These are phyloP conservation scores for Yponomeuta plumbellus DNA, from an alignment of 2,888 invertebrate species.

Conservation along the genomic window DNA sequence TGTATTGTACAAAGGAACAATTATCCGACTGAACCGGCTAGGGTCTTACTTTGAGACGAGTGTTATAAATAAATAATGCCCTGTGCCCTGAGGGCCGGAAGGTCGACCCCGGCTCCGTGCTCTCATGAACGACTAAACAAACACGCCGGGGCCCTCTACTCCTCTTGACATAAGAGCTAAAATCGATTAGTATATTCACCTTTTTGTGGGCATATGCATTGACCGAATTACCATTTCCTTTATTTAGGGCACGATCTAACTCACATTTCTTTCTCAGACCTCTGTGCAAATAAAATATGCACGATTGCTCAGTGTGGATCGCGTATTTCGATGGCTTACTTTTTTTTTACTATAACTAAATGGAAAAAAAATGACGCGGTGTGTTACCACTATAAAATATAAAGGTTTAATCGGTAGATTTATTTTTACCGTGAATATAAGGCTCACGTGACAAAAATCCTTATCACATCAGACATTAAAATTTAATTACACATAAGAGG, in stretches of 20 bases:
- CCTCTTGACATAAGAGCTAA: background rate
- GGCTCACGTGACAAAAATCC: too few species aligned
- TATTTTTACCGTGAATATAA: too few species aligned
- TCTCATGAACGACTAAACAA: background rate
- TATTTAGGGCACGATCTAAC: conserved; percentile 65
- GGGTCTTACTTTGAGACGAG: conserved; percentile 44
- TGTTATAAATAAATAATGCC: conserved; percentile 68
- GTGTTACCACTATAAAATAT: too few species aligned
- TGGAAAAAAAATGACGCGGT: too few species aligned
- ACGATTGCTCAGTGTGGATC: conserved; percentile 33
- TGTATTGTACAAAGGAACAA: conserved; percentile 50
- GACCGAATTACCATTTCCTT: conserved; percentile 46
- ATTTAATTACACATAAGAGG: too few species aligned
- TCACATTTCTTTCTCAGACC: conserved; percentile 71
- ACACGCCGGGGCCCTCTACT: background rate
- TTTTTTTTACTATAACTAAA: background rate
- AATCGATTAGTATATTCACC: background rate
- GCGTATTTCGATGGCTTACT: background rate
- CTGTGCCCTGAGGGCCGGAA: conserved; percentile 30
- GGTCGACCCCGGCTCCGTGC: conserved; percentile 30
- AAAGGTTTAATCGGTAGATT: too few species aligned
- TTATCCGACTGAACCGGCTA: conserved; percentile 50
- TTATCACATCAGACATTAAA: too few species aligned
- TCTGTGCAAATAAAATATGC: conserved; percentile 67
- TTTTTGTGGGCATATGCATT: background rate